These are phyloP conservation scores for Monodelphis domestica DNA, from an alignment of 2,797 vertebrate species.

Conservation along the genomic window DNA sequence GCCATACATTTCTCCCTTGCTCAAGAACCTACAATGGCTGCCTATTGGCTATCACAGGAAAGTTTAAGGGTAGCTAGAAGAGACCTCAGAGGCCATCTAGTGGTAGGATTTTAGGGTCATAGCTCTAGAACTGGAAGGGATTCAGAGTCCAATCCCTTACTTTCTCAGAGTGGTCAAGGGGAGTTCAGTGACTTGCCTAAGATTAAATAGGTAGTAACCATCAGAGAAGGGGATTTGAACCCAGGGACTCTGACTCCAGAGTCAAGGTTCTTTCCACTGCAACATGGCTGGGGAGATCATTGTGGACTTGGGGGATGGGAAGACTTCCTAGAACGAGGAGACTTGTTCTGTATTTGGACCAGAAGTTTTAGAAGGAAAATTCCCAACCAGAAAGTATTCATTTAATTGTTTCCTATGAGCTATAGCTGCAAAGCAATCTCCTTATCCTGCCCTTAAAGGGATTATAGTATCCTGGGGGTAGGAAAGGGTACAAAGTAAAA, in stretches of 20 bases:
- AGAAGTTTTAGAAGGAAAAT: background rate
- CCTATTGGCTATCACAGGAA: background rate
- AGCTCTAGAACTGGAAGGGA: background rate
- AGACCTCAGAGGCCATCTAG: background rate
- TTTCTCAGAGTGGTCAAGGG: background rate
- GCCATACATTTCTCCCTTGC: background rate
- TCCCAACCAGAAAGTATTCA: background rate
- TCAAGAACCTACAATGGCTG: background rate
- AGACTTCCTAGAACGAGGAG: background rate
- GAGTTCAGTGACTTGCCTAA: background rate
- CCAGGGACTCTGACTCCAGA: too few relatives aligned
- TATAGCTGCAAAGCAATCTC: background rate
- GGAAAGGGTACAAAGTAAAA: too few relatives aligned
- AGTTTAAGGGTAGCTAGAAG: background rate
- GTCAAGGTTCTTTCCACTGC: too few relatives aligned
- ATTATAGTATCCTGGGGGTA: too few relatives aligned
- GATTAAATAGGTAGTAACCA: background rate
- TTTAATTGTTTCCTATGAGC: background rate
- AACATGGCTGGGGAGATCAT: too few relatives aligned
- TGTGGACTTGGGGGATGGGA: too few relatives aligned
- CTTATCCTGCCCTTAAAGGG: background rate
- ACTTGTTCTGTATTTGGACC: background rate
- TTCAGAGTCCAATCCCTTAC: background rate
- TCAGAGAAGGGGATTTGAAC: background rate
- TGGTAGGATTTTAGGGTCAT: background rate